Evolutionary conservation across 2,113 vertebrate genomes (phyloP).

Genomic region (Lagopus leucura): DNA sequence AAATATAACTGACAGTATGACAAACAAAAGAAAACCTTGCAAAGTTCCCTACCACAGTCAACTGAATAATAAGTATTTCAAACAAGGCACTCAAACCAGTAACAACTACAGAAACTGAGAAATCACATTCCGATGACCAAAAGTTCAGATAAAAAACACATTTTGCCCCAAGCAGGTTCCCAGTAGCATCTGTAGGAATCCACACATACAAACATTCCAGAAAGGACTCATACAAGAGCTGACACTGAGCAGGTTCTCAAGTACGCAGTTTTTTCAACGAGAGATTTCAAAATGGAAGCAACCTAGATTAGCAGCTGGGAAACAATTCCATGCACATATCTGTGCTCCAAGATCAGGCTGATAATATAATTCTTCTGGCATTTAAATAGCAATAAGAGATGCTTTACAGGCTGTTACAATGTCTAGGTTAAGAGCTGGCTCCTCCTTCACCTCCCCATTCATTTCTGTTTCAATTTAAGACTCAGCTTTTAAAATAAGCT

Average conservation of each 20-base stretch:
- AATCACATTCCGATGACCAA: neutral
- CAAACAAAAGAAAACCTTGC: neutral
- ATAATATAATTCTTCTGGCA: neutral
- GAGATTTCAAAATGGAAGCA: neutral
- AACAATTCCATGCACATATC: neutral
- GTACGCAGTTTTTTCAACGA: rapidly evolving
- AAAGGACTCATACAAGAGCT: neutral
- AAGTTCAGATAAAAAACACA: neutral
- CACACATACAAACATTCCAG: neutral
- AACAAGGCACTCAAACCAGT: neutral
- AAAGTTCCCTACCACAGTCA: neutral
- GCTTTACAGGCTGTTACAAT: neutral
- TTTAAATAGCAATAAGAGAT: neutral
- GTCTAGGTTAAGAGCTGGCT: neutral
- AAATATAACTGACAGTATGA: neutral
- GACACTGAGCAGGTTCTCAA: neutral
- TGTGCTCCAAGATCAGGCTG: neutral
- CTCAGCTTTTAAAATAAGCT: neutral
- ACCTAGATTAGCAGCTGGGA: neutral
- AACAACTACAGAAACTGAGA: neutral
- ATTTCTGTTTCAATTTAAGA: neutral
- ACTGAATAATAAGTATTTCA: neutral
- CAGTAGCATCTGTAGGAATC: neutral
- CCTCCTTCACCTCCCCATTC: neutral
- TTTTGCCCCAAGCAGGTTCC: neutral